Evolutionary conservation across 2,888 invertebrate genomes (phyloP).

Genomic region (Meganola albula): DNA sequence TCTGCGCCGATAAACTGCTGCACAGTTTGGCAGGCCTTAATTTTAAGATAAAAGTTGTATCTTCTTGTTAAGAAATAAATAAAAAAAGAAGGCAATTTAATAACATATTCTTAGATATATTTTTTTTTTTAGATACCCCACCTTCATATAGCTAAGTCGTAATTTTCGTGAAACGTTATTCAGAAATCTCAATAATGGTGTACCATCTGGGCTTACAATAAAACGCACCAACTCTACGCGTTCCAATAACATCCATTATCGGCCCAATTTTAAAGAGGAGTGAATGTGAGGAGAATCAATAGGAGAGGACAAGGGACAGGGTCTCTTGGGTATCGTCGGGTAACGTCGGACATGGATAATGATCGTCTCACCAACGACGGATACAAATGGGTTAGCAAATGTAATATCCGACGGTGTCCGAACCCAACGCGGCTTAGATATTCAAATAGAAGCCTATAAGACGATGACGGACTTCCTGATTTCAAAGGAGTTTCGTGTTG

Average conservation of each 20-base stretch:
- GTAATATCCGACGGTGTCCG: constrained; percentile 71
- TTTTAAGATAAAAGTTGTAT: no score
- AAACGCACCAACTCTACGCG: constrained; percentile 38
- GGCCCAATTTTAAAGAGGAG: constrained; percentile 56
- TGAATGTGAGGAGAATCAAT: constrained; percentile 61
- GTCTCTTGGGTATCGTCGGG: constrained; percentile 46
- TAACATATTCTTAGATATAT: no score
- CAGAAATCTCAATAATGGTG: constrained; percentile 29
- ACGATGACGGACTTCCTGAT: constrained; percentile 45
- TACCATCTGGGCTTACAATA: constrained; percentile 33
- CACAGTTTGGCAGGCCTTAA: no score
- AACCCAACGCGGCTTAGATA: constrained; percentile 44
- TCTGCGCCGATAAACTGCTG: no score
- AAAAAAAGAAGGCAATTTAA: no score
- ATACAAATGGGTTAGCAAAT: constrained; percentile 76
- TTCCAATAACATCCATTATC: constrained; percentile 59
- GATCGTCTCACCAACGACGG: constrained; percentile 66
- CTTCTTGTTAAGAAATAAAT: no score
- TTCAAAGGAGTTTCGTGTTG: constrained; percentile 32
- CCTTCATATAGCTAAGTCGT: no score
- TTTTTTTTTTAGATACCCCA: no score
- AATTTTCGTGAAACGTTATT: no score
- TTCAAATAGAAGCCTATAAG: constrained; percentile 53
- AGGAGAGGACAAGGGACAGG: constrained; percentile 29
- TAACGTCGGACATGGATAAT: constrained; percentile 68